Evolutionary conservation across 1,140 invertebrate species (phyloP).

Genomic region (Drosophila repleta): DNA sequence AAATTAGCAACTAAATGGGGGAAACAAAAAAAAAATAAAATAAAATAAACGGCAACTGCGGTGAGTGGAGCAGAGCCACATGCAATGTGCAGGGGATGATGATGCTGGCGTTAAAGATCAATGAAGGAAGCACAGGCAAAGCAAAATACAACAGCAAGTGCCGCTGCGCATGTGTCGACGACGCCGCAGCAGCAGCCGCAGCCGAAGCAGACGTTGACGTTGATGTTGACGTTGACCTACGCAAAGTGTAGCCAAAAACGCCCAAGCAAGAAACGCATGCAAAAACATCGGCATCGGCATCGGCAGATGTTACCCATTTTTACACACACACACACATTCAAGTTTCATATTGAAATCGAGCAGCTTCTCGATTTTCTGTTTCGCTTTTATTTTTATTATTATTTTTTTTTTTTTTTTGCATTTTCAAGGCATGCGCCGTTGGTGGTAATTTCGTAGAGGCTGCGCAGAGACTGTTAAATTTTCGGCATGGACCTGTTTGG

Average conservation of each 20-base stretch:
- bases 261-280: slow-evolving; percentile 69
- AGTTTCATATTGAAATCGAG: slow-evolving; percentile 67
- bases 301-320: slow-evolving; percentile 76
- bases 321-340: slow-evolving; percentile 20
- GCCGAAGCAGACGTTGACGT: slow-evolving; percentile 12
- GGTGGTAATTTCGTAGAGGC: slow-evolving; percentile 70
- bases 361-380: slow-evolving; percentile 41
- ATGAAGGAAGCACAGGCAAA: slow-evolving; percentile 58
- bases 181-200: slow-evolving; percentile 1
- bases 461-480: slow-evolving; percentile 46
- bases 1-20: slow-evolving; percentile 70
- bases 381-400: slow-evolving; percentile 24
- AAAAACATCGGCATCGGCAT: slow-evolving; percentile 60
- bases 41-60: slow-evolving; percentile 15
- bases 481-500: slow-evolving; percentile 66
- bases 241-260: slow-evolving; percentile 69
- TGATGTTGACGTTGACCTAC: slow-evolving; percentile 68
- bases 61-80: slow-evolving; percentile 39
- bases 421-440: slow-evolving; percentile 66
- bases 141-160: slow-evolving; percentile 21
- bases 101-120: slow-evolving; percentile 76
- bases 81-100: slow-evolving; percentile 61
- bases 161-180: slow-evolving; percentile 69
- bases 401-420: slow-evolving; percentile 53
- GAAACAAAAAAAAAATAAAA: too few relatives aligned